Conservation (phyloP, 1,140 invertebrate genomes). For the Zaprionus nigranus region DNA sequence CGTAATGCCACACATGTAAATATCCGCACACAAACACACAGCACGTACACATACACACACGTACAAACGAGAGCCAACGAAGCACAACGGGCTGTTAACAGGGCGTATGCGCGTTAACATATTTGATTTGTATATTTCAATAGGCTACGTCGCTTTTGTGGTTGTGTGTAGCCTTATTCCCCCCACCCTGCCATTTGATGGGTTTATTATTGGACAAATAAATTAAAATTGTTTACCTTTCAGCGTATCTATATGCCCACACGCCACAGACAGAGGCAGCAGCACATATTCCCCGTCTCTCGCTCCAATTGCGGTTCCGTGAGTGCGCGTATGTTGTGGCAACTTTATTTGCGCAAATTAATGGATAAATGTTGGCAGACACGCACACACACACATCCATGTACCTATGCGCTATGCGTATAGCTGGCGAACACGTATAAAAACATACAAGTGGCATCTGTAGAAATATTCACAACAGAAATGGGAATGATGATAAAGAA, state of each 20-base stretch:
- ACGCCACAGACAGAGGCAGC: slow-evolving; percentile 21
- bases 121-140: slow-evolving; percentile 60
- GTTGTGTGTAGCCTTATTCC: not conserved
- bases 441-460: slow-evolving; percentile 25
- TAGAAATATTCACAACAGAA: slow-evolving; percentile 10
- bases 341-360: slow-evolving; percentile 79
- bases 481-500: not conserved
- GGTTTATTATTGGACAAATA: slow-evolving; percentile 81
- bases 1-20: slow-evolving; percentile 44
- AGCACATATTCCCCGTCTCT: slow-evolving; percentile 10
- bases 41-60: not conserved
- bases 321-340: slow-evolving; percentile 75
- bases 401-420: not conserved
- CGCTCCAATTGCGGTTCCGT: slow-evolving; percentile 72
- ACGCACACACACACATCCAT: slow-evolving; percentile 1
- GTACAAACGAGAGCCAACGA: slow-evolving; percentile 9
- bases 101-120: slow-evolving; percentile 54
- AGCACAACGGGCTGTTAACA: slow-evolving; percentile 50
- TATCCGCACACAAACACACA: slow-evolving; percentile 15
- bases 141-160: slow-evolving; percentile 30
- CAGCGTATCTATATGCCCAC: slow-evolving; percentile 37
- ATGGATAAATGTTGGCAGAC: slow-evolving; percentile 73
- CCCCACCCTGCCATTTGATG: slow-evolving; percentile 51
- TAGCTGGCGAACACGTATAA: not conserved
- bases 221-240: slow-evolving; percentile 82